Evolutionary conservation across 2,888 invertebrate genomes (phyloP).

Genomic region (Drosophila multiciliata): DNA sequence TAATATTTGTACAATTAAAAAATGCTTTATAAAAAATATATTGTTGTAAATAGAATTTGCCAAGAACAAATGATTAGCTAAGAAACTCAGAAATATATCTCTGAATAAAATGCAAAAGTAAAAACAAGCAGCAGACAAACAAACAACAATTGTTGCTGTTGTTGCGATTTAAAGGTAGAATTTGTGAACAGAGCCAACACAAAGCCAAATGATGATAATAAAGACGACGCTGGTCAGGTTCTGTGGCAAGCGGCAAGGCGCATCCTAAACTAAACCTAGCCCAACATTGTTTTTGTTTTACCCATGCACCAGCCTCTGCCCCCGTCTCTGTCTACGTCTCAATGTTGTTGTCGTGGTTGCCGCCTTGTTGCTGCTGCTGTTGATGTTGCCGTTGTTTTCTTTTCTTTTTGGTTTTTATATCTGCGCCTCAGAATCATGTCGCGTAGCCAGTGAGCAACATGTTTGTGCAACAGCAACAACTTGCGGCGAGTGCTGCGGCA

Average conservation of each 20-base stretch:
- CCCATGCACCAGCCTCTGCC: slow-evolving; percentile 1
- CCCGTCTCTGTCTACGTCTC: not conserved
- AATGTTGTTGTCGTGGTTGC: slow-evolving; percentile 31
- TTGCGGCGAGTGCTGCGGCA: slow-evolving; percentile 69
- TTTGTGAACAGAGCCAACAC: slow-evolving; percentile 47
- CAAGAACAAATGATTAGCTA: not conserved
- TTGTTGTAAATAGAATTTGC: not conserved
- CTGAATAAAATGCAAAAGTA: slow-evolving; percentile 3
- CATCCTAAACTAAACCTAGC: slow-evolving; percentile 61
- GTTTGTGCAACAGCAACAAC: slow-evolving; percentile 65
- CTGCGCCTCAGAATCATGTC: slow-evolving; percentile 77
- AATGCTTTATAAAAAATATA: too few species aligned
- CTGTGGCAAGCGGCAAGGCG: slow-evolving; percentile 31
- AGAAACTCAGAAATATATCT: not conserved
- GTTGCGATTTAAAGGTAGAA: slow-evolving; percentile 32
- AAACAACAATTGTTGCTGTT: slow-evolving; percentile 47
- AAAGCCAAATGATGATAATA: slow-evolving; percentile 74
- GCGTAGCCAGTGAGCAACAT: slow-evolving; percentile 79
- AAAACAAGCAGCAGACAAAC: slow-evolving; percentile 18
- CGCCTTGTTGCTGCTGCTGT: slow-evolving; percentile 31
- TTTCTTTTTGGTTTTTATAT: slow-evolving; percentile 55
- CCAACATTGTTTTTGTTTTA: slow-evolving; percentile 72
- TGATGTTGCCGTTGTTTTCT: slow-evolving; percentile 27
- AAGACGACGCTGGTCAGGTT: slow-evolving; percentile 52
- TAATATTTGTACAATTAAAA: too few species aligned